A percentile compares a stretch with the other conserved stretches of the same genome.
Conservation (phyloP, 2,797 vertebrate genomes). For the Naso thynnoides region DNA sequence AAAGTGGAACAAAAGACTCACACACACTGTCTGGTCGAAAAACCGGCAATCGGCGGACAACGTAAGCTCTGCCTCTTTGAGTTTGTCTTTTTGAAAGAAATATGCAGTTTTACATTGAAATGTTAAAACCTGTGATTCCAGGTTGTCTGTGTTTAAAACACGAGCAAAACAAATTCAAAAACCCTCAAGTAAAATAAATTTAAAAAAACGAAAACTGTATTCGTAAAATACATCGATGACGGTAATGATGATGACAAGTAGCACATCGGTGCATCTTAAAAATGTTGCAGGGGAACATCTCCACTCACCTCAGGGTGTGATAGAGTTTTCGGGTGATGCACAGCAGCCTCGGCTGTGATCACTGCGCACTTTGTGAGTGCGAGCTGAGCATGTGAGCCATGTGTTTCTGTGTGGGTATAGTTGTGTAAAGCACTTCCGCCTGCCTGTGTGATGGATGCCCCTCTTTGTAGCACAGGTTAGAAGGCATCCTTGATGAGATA, state of each 20-base stretch:
- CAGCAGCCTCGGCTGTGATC: conserved; percentile 46
- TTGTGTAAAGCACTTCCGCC: conserved; percentile 59
- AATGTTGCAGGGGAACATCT: conserved; percentile 3
- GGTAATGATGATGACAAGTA: background rate
- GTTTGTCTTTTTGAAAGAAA: background rate
- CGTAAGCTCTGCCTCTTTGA: too few species aligned
- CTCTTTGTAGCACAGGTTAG: conserved; percentile 82
- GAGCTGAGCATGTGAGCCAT: conserved; percentile 37
- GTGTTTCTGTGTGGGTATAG: conserved; percentile 59
- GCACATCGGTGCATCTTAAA: background rate
- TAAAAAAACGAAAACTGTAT: background rate
- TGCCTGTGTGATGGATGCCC: conserved; percentile 76
- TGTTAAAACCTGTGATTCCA: background rate
- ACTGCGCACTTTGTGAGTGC: conserved; percentile 46
- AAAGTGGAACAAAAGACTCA: too few species aligned
- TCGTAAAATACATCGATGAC: conserved; percentile 4
- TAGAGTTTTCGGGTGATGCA: conserved; percentile 31
- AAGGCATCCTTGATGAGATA: conserved; percentile 83
- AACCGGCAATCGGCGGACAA: too few species aligned
- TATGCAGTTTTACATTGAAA: background rate
- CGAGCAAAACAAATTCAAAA: background rate
- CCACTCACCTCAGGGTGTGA: conserved; percentile 19
- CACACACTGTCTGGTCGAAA: too few species aligned
- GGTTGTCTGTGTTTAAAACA: too few species aligned
- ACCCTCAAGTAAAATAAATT: background rate